These are phyloP conservation scores for Molothrus ater DNA, from an alignment of 2,797 vertebrate genomes.

Conservation along the genomic window DNA sequence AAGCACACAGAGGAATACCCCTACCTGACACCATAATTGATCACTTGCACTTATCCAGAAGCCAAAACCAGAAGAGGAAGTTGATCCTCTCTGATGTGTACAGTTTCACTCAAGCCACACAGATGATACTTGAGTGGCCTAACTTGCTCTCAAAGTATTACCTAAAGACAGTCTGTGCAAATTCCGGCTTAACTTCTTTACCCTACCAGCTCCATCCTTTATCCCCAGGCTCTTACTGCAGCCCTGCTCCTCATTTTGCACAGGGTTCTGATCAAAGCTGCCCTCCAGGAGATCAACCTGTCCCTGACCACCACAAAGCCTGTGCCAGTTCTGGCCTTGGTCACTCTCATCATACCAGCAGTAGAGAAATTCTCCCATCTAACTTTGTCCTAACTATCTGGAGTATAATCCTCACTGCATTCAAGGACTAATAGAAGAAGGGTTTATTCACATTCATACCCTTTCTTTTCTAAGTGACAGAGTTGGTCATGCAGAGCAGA, in stretches of 20 bases:
- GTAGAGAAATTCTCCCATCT: neutral
- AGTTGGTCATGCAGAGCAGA: neutral
- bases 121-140: neutral
- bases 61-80: neutral
- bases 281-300: neutral
- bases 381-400: neutral
- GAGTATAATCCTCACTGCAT: neutral
- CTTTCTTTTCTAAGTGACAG: neutral
- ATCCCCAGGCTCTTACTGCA: neutral
- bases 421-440: neutral
- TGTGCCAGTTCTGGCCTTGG: neutral
- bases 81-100: neutral
- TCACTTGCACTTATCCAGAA: neutral
- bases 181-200: neutral
- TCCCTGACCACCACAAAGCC: neutral
- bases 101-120: neutral
- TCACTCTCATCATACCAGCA: neutral
- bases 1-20: neutral
- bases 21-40: neutral
- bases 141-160: neutral
- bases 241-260: neutral
- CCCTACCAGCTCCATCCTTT: neutral
- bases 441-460: neutral
- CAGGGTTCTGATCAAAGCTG: neutral
- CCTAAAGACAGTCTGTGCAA: neutral